phyloP scores from a whole-genome alignment of 2,797 vertebrate genomes.

The Hoplostethus mediterraneus region DNA sequence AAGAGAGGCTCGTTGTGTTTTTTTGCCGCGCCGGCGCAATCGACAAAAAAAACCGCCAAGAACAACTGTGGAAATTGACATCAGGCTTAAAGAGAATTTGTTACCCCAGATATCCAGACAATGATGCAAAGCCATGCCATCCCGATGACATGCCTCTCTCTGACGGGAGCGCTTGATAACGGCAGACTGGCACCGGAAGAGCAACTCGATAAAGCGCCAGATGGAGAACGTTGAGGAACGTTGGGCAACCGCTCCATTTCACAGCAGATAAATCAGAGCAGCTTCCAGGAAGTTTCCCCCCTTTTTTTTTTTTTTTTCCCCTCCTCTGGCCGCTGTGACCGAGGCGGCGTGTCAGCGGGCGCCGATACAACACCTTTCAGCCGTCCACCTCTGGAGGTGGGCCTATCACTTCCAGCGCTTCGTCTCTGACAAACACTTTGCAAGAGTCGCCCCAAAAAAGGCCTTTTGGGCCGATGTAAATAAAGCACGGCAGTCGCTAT shows the following conservation, averaged over 20 bases:
- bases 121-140: constrained; percentile 20
- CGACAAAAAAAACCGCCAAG: constrained; percentile 28
- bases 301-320: too few species aligned
- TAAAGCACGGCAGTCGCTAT: constrained; percentile 62
- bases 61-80: constrained; percentile 32
- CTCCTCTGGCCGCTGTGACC: not conserved
- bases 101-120: constrained; percentile 1
- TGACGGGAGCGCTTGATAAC: not conserved
- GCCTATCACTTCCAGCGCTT: not conserved
- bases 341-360: not conserved
- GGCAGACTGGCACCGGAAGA: constrained; percentile 4
- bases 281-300: not conserved
- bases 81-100: not conserved
- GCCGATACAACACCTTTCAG: constrained; percentile 1
- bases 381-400: constrained; percentile 10
- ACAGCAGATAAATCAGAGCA: not conserved
- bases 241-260: not conserved
- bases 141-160: constrained; percentile 1
- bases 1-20: constrained; percentile 8
- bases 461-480: constrained; percentile 48
- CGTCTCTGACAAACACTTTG: constrained; percentile 30
- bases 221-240: not conserved
- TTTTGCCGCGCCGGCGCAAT: constrained; percentile 9
- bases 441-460: constrained; percentile 17
- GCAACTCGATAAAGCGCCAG: too few species aligned